Conservation (phyloP, 2,113 vertebrate species). For the Scomber scombrus region DNA sequence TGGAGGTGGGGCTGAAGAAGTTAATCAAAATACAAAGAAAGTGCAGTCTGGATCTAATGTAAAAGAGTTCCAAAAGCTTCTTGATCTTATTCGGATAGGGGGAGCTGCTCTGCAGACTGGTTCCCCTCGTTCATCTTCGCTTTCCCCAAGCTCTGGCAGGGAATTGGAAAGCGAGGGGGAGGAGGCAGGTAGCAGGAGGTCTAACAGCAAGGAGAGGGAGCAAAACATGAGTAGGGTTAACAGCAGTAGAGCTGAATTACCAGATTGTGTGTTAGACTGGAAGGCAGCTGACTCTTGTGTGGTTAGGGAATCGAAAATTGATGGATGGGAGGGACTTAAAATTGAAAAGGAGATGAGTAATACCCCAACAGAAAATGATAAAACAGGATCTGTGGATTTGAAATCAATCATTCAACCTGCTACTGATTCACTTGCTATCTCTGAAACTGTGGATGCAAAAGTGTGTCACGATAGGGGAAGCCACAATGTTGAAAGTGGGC, state of each 20-base stretch:
- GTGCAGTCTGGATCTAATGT: constrained; percentile 26
- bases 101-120: constrained; percentile 7
- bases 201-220: constrained; percentile 40
- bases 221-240: not conserved
- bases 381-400: not conserved
- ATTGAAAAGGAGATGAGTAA: not conserved
- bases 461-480: not conserved
- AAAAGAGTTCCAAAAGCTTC: constrained; percentile 79
- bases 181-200: constrained; percentile 4
- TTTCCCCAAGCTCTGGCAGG: constrained; percentile 41
- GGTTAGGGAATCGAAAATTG: constrained; percentile 48
- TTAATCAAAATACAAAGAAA: constrained; percentile 13
- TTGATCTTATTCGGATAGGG: constrained; percentile 80
- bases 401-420: not conserved
- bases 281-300: constrained; percentile 71
- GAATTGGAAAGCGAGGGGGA: constrained; percentile 17
- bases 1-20: constrained; percentile 18
- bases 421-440: not conserved
- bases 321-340: constrained; percentile 10
- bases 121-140: constrained; percentile 32
- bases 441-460: not conserved
- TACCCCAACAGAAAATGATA: not conserved
- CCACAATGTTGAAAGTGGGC: constrained; percentile 39
- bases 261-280: constrained; percentile 84
- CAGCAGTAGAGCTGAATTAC: constrained; percentile 59